phyloP scores from a whole-genome alignment of 2,888 invertebrate species.

The Selenia dentaria region DNA sequence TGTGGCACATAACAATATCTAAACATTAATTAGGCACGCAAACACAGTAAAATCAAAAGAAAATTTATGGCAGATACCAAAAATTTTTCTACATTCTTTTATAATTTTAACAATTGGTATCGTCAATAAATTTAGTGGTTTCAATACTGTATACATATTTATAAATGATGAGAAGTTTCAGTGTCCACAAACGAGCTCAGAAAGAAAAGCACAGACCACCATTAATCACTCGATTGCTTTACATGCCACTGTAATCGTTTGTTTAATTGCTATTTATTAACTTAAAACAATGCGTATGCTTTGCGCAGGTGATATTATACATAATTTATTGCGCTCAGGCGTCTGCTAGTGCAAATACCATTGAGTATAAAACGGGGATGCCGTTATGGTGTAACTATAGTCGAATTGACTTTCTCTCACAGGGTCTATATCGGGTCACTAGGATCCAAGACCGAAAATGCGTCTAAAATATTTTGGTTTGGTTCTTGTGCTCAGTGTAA shows the following conservation, averaged over 20 bases:
- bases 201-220: not conserved
- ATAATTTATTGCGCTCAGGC: conserved; percentile 3
- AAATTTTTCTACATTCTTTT: too few relatives aligned
- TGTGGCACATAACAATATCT: too few relatives aligned
- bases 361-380: conserved; percentile 1
- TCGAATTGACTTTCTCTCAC: conserved; percentile 2
- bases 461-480: not conserved
- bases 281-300: not conserved
- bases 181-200: not conserved
- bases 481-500: conserved; percentile 19
- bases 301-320: conserved; percentile 8
- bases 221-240: not conserved
- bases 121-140: too few relatives aligned
- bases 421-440: conserved; percentile 2
- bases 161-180: too few relatives aligned
- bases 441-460: conserved; percentile 1
- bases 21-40: too few relatives aligned
- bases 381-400: not conserved
- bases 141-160: too few relatives aligned
- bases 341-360: not conserved
- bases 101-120: too few relatives aligned
- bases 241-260: not conserved
- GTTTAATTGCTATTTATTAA: not conserved
- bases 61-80: too few relatives aligned
- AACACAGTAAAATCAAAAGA: too few relatives aligned